Base-by-base conservation (phyloP, 2,797 vertebrate genomes). In the Propithecus deckenii region DNA sequence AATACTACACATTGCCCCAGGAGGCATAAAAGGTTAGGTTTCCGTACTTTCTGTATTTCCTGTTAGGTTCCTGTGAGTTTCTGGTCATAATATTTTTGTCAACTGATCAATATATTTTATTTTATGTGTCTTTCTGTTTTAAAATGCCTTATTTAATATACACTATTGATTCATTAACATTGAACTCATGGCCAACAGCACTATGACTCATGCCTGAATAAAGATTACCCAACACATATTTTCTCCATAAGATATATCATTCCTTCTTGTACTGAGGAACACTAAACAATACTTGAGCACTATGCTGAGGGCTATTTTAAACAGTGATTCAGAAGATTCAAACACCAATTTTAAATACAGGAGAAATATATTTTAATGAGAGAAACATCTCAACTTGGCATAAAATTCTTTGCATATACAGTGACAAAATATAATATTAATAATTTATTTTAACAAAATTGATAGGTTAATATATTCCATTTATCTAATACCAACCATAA, bases 401-500 rank as follows among this genome's bases (percentile, higher is more conserved):
- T 48, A 74, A 71, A 87, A 46, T 78, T 89, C 18, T 81, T 59
- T 83, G 1, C 41, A 72, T 84, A 72, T 78, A 43, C 4, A 72
- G 17, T 48, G 63, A 83, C 48, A 28, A n/a, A 74, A 67, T 83
- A 86, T 10, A n/a, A 32, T 46, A 84, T 25, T n/a, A 75, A 76
- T 43, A 48, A 86, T 55, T 78, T 50, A 89, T 76, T 78, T 86
- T 52, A 89, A 67, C 2, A 72, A 86, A 84, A 84, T 28, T 91
- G 32, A 2, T 59, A 69, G 65, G 20, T 75, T 93, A 38, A 38
- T 9, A 55, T 46, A 55, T 41, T 50, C 30, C 1, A 85, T 28
- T 95, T 86, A 95, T 76, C 72, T 76, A 93, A 97, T 89, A 86
- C 11, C 23, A 96, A 85, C 35, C 79, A 85, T 80, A 38, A 86